Evolutionary conservation across 2,888 invertebrate genomes (phyloP), one percentile per base, ranked within the genome.

Genomic region (Pegoplata infirma): DNA sequence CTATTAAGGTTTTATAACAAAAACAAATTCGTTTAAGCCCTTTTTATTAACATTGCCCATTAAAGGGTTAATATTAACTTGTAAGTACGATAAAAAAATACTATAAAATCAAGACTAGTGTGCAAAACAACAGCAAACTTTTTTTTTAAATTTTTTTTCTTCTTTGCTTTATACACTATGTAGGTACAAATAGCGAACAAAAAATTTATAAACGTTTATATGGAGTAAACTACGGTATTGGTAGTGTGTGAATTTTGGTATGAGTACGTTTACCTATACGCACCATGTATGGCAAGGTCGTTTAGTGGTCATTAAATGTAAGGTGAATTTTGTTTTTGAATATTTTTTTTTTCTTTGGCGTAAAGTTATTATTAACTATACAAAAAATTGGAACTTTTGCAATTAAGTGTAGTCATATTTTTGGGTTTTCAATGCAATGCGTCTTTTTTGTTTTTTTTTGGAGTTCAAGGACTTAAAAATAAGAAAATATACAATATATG

Each of bases 241-340:
- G 46, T 58, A 69, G 64, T 69, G 46, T 55, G 46, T 32, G 8
- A 25, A 17, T 23, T n/a, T n/a, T 46, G 56, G n/a, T 25, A 49
- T 58, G 40, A 17, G 19, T 75, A 21, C 21, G 21, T 25, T 28
- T 49, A 17, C 23, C 28, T 44, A 36, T 21, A 46, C 74, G 46
- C 71, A 75, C 79, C 75, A 75, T 63, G 21, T 76, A 69, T 58
- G 63, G 63, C 79, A 79, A 79, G 79, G 79, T 75, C 79, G 71
- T 79, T 79, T 25, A 32, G 75, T 79, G 79, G 75, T 67, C 75
- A 79, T 79, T 79, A 75, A 67, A 63, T 71, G 21, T 75, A 32
- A 71, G 63, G 36, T 72, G 56, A 75, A 36, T 56, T 51, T 63
- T 71, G 6, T 36, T 25, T 53, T 23, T 32, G 3, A 8, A 21